A percentile compares a stretch with the other conserved stretches of the same genome.
These are phyloP conservation scores for Anhinga anhinga DNA, from an alignment of 2,113 vertebrate genomes.

Conservation along the genomic window DNA sequence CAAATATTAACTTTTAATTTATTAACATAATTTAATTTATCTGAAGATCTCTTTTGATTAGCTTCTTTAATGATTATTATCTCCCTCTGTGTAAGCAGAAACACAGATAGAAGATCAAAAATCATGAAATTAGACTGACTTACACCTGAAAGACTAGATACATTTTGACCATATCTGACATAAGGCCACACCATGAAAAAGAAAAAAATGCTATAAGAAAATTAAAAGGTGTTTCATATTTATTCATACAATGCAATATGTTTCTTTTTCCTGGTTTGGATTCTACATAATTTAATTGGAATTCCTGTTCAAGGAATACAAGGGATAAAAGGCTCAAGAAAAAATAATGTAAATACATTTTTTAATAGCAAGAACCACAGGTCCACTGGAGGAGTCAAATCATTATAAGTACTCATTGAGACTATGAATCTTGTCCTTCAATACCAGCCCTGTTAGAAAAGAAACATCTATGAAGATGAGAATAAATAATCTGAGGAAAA, in stretches of 20 bases:
- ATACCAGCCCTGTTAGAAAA: neutral
- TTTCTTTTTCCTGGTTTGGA: neutral
- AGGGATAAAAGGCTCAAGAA: neutral
- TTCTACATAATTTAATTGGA: neutral
- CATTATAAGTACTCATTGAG: neutral
- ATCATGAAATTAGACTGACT: neutral
- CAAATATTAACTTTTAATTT: neutral
- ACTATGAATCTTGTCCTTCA: neutral
- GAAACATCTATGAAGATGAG: neutral
- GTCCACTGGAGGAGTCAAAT: neutral
- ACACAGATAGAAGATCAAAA: neutral
- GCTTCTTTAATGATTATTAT: neutral
- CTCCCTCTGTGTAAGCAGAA: neutral
- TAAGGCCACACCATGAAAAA: neutral
- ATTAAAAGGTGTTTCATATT: neutral
- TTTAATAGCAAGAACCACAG: neutral
- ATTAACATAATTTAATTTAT: neutral
- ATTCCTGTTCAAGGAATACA: neutral
- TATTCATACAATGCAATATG: neutral
- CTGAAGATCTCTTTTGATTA: neutral
- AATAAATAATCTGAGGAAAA: neutral
- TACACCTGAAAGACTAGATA: neutral
- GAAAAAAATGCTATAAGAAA: neutral
- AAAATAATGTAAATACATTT: neutral
- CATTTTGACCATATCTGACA: accelerated